A percentile compares a stretch with the other conserved stretches of the same genome.
Conservation (phyloP, 2,888 invertebrate genomes). For the Diogma glabrata region DNA sequence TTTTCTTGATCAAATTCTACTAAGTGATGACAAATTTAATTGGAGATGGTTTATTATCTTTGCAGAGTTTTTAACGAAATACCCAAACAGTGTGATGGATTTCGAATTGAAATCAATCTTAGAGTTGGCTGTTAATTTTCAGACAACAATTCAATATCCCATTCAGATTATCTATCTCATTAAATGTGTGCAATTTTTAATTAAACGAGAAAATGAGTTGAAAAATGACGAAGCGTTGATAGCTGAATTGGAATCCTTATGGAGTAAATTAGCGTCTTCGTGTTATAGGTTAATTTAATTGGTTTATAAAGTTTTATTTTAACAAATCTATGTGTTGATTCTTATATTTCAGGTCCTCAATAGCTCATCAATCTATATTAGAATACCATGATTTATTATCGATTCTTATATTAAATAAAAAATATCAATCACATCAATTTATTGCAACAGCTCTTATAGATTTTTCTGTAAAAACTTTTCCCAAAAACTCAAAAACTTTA, state of each 20-base stretch:
- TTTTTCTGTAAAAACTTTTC: neutral
- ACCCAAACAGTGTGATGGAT: neutral
- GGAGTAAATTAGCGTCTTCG: conserved; percentile 1
- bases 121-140: neutral
- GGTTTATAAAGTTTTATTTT: too few relatives aligned
- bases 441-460: neutral
- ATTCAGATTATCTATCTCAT: neutral
- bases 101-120: neutral
- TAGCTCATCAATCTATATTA: neutral
- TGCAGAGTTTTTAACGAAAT: neutral
- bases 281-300: too few relatives aligned
- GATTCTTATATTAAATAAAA: neutral
- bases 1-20: neutral
- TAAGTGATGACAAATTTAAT: neutral
- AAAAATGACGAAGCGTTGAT: neutral
- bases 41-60: conserved; percentile 1
- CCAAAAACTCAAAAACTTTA: conserved; percentile 2
- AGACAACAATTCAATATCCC: conserved; percentile 4
- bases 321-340: too few relatives aligned
- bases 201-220: neutral
- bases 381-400: conserved; percentile 2
- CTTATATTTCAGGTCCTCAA: neutral
- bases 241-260: neutral
- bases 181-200: neutral
- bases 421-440: neutral